phyloP scores from a whole-genome alignment of 2,888 invertebrate species.

The Omphaloscelis lunosa region DNA sequence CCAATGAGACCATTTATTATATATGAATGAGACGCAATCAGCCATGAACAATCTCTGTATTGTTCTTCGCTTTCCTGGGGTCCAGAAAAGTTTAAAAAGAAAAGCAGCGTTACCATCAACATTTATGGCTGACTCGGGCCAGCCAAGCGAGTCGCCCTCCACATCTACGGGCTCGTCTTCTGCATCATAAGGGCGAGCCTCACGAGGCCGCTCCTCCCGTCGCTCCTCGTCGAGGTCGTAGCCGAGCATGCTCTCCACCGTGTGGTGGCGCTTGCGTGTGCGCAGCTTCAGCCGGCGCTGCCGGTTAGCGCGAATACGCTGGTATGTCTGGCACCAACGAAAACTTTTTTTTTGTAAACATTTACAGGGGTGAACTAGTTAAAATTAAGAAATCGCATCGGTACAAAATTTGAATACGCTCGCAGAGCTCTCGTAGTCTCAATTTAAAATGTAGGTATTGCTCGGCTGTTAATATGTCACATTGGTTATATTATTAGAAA shows the following conservation, averaged over 20 bases:
- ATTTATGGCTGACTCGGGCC: conserved; percentile 86
- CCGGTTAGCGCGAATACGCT: conserved; percentile 88
- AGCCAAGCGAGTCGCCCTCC: conserved; percentile 88
- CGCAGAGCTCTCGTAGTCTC: neutral
- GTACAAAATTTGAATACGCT: neutral
- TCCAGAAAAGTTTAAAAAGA: neutral
- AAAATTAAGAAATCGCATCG: conserved; percentile 14
- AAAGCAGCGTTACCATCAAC: conserved; percentile 77
- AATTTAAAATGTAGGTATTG: neutral
- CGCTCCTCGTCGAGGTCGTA: conserved; percentile 87
- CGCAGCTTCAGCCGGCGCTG: conserved; percentile 88
- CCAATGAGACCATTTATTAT: neutral
- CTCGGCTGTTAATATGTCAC: neutral
- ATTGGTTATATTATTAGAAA: neutral
- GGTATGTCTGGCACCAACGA: conserved; percentile 81
- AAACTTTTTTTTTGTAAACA: neutral
- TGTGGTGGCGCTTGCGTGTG: conserved; percentile 89
- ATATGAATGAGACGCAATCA: neutral
- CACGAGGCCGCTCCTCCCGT: conserved; percentile 85
- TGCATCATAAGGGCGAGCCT: conserved; percentile 83
- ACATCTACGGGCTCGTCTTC: conserved; percentile 90
- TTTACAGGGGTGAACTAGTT: too few species aligned
- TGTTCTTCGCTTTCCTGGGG: neutral
- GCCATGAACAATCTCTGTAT: neutral
- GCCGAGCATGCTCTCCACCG: conserved; percentile 90